Evolutionary conservation across 2,113 vertebrate species (phyloP).

Genomic region (Dendropsophus ebraccatus): DNA sequence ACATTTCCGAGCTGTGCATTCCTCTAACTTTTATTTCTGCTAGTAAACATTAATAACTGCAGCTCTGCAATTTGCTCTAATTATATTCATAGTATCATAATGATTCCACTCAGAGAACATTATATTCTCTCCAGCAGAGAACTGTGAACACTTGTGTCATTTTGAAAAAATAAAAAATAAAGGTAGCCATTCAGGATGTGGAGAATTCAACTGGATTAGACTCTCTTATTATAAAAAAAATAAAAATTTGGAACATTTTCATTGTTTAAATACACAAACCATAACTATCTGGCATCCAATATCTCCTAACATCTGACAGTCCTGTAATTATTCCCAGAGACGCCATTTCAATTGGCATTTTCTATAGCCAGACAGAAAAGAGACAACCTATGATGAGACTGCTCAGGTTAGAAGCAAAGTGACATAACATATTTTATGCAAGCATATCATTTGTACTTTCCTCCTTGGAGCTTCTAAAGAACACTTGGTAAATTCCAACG

Average conservation of each 20-base stretch:
- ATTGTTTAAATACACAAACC: background rate
- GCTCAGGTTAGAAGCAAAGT: background rate
- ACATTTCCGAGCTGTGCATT: constrained; percentile 47
- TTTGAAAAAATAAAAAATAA: background rate
- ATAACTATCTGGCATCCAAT: background rate
- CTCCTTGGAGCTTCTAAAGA: background rate
- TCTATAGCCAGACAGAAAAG: background rate
- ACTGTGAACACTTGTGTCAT: constrained; percentile 19
- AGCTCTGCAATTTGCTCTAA: constrained; percentile 30
- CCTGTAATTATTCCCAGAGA: background rate
- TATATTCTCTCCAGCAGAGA: constrained; percentile 40
- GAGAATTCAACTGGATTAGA: background rate
- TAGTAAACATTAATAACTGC: constrained; percentile 39
- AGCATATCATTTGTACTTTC: background rate
- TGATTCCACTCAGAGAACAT: constrained; percentile 36
- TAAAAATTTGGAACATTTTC: background rate
- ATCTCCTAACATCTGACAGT: background rate
- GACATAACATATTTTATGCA: background rate
- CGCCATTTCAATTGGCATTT: background rate
- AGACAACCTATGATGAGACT: background rate
- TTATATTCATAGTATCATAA: constrained; percentile 49
- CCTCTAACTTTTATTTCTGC: constrained; percentile 7
- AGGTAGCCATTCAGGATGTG: background rate
- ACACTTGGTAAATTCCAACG: background rate
- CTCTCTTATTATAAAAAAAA: background rate